Evolutionary conservation across 2,113 vertebrate species (phyloP).

Genomic region (Dermatemys mawii): DNA sequence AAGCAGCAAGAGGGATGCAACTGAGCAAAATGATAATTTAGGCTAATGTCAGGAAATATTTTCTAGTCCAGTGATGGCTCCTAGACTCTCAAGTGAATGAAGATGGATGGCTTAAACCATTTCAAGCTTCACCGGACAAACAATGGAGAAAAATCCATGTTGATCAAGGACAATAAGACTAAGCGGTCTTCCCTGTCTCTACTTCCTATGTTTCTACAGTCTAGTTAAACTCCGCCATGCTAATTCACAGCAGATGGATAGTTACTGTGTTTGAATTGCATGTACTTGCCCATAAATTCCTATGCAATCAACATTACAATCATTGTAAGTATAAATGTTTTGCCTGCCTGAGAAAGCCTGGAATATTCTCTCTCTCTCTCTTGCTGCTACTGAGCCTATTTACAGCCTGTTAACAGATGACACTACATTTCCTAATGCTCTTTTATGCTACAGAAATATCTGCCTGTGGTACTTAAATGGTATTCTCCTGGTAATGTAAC

Average conservation of each 20-base stretch:
- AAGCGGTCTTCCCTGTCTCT: neutral
- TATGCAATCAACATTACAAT: neutral
- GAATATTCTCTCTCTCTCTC: accelerated
- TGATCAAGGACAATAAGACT: accelerated
- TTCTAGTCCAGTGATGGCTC: neutral
- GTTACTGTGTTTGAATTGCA: neutral
- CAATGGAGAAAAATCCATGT: neutral
- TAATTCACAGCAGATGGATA: neutral
- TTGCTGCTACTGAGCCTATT: neutral
- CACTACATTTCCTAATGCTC: neutral
- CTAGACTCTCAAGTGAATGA: accelerated
- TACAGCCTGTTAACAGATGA: accelerated
- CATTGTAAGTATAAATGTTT: neutral
- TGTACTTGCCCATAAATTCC: neutral
- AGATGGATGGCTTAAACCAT: neutral
- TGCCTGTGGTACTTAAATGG: neutral
- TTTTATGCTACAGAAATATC: neutral
- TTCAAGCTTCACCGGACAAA: neutral
- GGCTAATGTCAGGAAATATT: neutral
- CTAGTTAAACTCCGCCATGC: accelerated
- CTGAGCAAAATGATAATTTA: neutral
- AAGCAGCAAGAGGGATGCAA: neutral
- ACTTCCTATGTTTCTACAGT: neutral
- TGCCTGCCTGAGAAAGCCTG: neutral
- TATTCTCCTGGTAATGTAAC: neutral